phyloP scores from a whole-genome alignment of 2,113 vertebrate species.

The Brachyhypopomus occidentalis region DNA sequence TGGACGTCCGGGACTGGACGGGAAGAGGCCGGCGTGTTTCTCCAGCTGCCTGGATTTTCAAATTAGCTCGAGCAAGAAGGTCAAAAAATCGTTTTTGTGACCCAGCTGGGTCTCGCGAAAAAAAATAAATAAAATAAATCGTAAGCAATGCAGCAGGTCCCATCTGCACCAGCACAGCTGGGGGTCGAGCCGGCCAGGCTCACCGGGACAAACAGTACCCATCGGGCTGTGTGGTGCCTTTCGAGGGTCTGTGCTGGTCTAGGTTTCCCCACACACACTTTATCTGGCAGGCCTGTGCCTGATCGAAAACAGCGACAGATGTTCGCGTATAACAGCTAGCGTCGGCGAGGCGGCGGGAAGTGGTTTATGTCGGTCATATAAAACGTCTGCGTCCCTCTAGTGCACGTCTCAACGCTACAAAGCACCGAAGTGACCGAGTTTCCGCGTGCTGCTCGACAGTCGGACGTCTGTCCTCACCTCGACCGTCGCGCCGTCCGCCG shows the following conservation, averaged over 20 bases:
- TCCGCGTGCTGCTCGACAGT: background rate
- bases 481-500: conserved; percentile 46
- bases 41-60: too few species aligned
- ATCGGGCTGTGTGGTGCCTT: background rate
- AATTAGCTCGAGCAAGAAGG: too few species aligned
- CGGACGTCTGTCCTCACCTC: conserved; percentile 61
- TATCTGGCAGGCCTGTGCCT: background rate
- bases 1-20: background rate
- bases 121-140: too few species aligned
- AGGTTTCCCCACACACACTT: background rate
- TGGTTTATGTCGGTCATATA: background rate
- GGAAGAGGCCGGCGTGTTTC: too few species aligned
- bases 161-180: too few species aligned
- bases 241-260: background rate
- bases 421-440: background rate
- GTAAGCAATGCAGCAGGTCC: too few species aligned
- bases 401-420: background rate
- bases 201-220: background rate
- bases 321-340: background rate
- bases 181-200: too few species aligned
- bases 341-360: background rate
- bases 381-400: background rate
- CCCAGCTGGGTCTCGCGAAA: too few species aligned
- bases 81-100: too few species aligned
- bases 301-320: background rate